Evolutionary conservation across 2,888 invertebrate genomes (phyloP).

Genomic region (Linnaemya vulpina): DNA sequence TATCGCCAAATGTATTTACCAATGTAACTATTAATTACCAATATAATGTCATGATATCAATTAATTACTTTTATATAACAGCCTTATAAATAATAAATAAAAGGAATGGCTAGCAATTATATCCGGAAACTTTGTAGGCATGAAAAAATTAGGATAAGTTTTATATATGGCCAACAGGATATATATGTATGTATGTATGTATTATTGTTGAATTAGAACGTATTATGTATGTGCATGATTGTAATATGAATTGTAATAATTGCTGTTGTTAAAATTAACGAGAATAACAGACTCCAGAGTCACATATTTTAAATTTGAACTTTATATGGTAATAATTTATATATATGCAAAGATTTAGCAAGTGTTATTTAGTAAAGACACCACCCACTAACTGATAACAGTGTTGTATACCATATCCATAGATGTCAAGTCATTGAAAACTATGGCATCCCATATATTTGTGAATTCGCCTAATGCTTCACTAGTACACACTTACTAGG

Average conservation of each 20-base stretch:
- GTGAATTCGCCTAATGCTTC: not conserved
- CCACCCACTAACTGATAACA: slow-evolving; percentile 12
- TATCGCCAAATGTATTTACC: too few species aligned
- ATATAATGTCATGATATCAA: too few species aligned
- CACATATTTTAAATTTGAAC: not conserved
- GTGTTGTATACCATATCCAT: not conserved
- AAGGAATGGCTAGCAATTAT: too few species aligned
- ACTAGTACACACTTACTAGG: too few species aligned
- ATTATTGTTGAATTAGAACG: too few species aligned
- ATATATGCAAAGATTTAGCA: not conserved
- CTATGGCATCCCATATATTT: slow-evolving; percentile 2
- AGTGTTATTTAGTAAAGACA: not conserved
- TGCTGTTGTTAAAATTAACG: not conserved
- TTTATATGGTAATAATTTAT: not conserved
- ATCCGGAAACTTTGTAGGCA: too few species aligned
- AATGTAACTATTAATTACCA: too few species aligned
- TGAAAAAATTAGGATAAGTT: too few species aligned
- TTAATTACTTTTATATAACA: too few species aligned
- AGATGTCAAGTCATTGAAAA: not conserved
- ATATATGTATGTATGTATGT: too few species aligned
- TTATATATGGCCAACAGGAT: too few species aligned
- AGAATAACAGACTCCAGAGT: not conserved
- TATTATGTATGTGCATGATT: not conserved
- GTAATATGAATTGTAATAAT: not conserved
- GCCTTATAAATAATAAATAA: too few species aligned